Evolutionary conservation across 1,140 invertebrate species (phyloP).

Genomic region (Trichogramma pretiosum): DNA sequence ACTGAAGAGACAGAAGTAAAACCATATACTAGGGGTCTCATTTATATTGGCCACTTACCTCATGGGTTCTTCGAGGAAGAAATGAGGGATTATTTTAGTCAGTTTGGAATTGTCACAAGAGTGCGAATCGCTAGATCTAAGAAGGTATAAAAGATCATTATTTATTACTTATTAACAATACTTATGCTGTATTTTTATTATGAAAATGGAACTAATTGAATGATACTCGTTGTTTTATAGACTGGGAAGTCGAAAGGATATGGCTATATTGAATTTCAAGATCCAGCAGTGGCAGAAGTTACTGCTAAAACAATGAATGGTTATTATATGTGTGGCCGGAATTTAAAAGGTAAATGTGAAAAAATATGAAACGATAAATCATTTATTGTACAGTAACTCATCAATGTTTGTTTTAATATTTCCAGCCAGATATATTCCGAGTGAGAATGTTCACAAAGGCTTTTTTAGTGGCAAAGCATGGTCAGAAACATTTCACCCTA

Average conservation of each 20-base stretch:
- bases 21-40: constrained; percentile 48
- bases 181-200: no score
- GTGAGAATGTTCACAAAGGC: constrained; percentile 44
- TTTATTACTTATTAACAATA: no score
- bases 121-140: constrained; percentile 67
- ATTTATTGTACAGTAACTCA: no score
- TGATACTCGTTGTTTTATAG: constrained; percentile 36
- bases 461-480: constrained; percentile 35
- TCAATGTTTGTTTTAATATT: no score
- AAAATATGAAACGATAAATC: no score
- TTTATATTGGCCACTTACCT: constrained; percentile 81
- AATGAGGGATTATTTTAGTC: constrained; percentile 74
- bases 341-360: constrained; percentile 53
- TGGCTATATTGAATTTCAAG: constrained; percentile 80
- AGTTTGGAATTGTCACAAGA: constrained; percentile 78
- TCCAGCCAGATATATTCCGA: constrained; percentile 48
- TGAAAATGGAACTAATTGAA: not conserved
- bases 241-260: constrained; percentile 77
- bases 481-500: constrained; percentile 28
- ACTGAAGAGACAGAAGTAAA: no score
- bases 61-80: constrained; percentile 89
- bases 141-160: constrained; percentile 42
- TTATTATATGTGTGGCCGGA: constrained; percentile 80
- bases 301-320: constrained; percentile 94
- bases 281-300: constrained; percentile 80